A percentile compares a stretch with the other conserved stretches of the same genome.
phyloP scores from a whole-genome alignment of 2,888 invertebrate species.

The Phymatocera aterrima region DNA sequence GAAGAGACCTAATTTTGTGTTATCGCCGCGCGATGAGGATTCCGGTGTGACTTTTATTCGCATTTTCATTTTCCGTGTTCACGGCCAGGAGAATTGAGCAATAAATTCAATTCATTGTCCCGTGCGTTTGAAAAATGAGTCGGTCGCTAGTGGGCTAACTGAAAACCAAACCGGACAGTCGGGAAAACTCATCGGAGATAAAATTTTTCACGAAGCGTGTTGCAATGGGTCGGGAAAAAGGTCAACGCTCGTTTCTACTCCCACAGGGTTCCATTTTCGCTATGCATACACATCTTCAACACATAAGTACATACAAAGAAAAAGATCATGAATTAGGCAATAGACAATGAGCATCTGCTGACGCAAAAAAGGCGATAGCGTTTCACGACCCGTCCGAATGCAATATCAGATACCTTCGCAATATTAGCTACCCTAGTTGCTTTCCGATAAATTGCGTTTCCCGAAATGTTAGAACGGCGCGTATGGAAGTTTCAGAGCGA shows the following conservation, averaged over 20 bases:
- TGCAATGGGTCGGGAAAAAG: slow-evolving; percentile 18
- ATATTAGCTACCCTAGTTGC: not conserved
- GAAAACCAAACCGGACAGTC: slow-evolving; percentile 12
- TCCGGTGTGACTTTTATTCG: not conserved
- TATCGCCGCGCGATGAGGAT: not conserved
- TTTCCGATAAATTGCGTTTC: not conserved
- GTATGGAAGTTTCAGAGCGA: too few species aligned
- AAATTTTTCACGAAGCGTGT: slow-evolving; percentile 34
- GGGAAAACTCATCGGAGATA: slow-evolving; percentile 28
- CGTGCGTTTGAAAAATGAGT: slow-evolving; percentile 1
- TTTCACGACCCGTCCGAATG: too few species aligned
- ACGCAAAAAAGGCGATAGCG: too few species aligned
- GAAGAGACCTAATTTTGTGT: not conserved
- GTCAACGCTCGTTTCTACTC: slow-evolving; percentile 10
- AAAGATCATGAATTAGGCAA: too few species aligned
- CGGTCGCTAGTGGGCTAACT: not conserved
- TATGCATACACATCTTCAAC: too few species aligned
- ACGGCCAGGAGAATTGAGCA: not conserved
- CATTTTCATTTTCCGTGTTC: not conserved
- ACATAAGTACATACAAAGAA: too few species aligned
- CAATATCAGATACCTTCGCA: not conserved
- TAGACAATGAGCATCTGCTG: too few species aligned
- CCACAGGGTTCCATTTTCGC: not conserved
- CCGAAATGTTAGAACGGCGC: too few species aligned
- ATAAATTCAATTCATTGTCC: slow-evolving; percentile 15